Evolutionary conservation across 2,113 vertebrate genomes (phyloP).

Genomic region (Pomatorhinus ruficollis): DNA sequence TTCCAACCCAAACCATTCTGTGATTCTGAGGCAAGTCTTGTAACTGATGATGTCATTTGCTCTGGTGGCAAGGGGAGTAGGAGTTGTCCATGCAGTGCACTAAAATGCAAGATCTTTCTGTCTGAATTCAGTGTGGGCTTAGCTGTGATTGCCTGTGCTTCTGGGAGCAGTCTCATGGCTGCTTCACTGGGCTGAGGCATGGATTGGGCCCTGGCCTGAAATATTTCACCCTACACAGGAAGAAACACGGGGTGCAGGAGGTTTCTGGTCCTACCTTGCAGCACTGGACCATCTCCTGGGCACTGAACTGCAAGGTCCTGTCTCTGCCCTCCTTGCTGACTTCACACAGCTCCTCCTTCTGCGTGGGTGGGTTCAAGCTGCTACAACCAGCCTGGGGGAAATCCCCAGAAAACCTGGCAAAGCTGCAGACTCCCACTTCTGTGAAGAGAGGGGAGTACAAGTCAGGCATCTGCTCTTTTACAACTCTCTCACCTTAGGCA

Average conservation of each 20-base stretch:
- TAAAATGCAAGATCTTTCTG: not conserved
- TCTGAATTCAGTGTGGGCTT: not conserved
- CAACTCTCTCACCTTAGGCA: not conserved
- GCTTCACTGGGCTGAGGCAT: not conserved
- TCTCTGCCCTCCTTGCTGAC: constrained; percentile 1
- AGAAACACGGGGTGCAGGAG: accelerated
- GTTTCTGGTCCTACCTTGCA: constrained; percentile 68
- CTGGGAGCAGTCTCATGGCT: not conserved
- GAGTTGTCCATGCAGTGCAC: not conserved
- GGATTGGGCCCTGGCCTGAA: not conserved
- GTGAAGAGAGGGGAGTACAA: not conserved
- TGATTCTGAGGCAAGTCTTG: not conserved
- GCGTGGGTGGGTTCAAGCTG: not conserved
- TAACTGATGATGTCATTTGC: not conserved
- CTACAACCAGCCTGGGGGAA: constrained; percentile 33
- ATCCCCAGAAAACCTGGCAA: constrained; percentile 72
- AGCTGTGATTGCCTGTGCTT: not conserved
- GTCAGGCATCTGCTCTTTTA: not conserved
- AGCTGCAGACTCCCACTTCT: constrained; percentile 81
- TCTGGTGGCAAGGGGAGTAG: too few species aligned
- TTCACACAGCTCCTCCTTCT: not conserved
- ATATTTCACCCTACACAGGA: not conserved
- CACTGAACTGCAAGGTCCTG: constrained; percentile 11
- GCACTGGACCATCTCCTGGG: constrained; percentile 74
- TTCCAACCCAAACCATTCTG: not conserved